Percentiles rank a stretch among this genome's conserved stretches.
Evolutionary conservation across 30 jellyfish, hydroid and myxozoan genomes (phyloP).

Genomic region (Cassiopea andromeda): DNA sequence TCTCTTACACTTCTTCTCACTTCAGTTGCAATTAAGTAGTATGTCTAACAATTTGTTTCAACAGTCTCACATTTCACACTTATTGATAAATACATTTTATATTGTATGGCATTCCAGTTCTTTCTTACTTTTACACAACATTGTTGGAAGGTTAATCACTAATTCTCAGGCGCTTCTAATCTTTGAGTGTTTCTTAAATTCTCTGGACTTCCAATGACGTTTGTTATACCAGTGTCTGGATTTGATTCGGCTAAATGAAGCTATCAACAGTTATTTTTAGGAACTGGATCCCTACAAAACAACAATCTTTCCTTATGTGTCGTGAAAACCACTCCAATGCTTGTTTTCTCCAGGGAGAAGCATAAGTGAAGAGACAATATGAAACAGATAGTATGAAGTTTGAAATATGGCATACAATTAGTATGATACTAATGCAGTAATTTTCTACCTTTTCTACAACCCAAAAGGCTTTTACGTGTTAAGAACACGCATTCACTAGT

Average conservation of each 20-base stretch:
- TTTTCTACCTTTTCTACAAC: too few relatives aligned
- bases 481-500: too few relatives aligned
- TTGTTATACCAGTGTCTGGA: background rate
- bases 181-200: slow-evolving; percentile 3
- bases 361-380: too few relatives aligned
- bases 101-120: slow-evolving; percentile 62
- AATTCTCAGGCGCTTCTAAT: background rate
- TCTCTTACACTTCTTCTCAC: slow-evolving; percentile 60
- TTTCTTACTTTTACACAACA: slow-evolving; percentile 40
- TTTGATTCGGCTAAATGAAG: background rate
- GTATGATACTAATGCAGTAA: too few relatives aligned
- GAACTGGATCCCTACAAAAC: too few relatives aligned
- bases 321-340: too few relatives aligned
- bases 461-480: too few relatives aligned
- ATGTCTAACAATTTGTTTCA: slow-evolving; percentile 52
- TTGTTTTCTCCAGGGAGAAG: too few relatives aligned
- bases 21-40: slow-evolving; percentile 65
- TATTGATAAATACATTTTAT: slow-evolving; percentile 38
- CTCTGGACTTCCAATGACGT: background rate
- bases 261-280: too few relatives aligned
- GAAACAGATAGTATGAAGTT: too few relatives aligned
- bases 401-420: too few relatives aligned
- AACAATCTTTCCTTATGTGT: too few relatives aligned
- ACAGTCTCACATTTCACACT: slow-evolving; percentile 46
- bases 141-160: slow-evolving; percentile 17